Evolutionary conservation across 2,888 invertebrate species (phyloP), one percentile per base, ranked within the genome.

Genomic region (Barypeithes pellucidus): DNA sequence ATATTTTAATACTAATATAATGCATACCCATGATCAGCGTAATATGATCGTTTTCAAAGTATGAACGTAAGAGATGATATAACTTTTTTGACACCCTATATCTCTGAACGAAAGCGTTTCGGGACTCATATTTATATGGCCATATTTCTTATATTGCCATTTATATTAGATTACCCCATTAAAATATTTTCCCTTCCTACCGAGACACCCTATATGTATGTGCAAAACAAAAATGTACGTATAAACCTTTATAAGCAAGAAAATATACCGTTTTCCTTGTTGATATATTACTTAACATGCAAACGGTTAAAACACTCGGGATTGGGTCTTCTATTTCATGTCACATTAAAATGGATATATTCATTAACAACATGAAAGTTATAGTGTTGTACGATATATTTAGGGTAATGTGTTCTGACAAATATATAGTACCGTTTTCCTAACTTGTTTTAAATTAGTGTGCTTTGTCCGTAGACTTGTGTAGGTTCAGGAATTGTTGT

Each of bases 281-380:
- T 57, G 29, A 57, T 57, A 16, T 57, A 57, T 57, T 33, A 33
- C 33, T 18, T 57, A 57, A 33, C 54, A 33, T 16, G 33, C 54
- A 57, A 33, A 33, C 54, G 54, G 33, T 57, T 18, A 11, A 33
- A 33, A 33, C 54, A 9, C 54, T 57, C 18, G 54, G 54, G 33
- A 57, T 33, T 57, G 33, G 54, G 11, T 57, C 54, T 33, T 57
- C 54, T 33, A 33, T 57, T 57, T 33, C 33, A 8, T 18, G 54
- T 57, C 54, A 57, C 54, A 57, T 57, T 57, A 57, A 57, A 57
- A 57, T 57, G 54, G 33, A 57, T 57, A 57, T 57, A 57, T 57
- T 57, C 54, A 57, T 57, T 57, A 57, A 33, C 33, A 33, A 57
- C 33, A 18, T 33, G 11, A 33, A 57, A 33, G 18, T 33, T 33